These are phyloP conservation scores for Centruroides sculpturatus DNA, from an alignment of 1,140 invertebrate genomes.

Conservation along the genomic window DNA sequence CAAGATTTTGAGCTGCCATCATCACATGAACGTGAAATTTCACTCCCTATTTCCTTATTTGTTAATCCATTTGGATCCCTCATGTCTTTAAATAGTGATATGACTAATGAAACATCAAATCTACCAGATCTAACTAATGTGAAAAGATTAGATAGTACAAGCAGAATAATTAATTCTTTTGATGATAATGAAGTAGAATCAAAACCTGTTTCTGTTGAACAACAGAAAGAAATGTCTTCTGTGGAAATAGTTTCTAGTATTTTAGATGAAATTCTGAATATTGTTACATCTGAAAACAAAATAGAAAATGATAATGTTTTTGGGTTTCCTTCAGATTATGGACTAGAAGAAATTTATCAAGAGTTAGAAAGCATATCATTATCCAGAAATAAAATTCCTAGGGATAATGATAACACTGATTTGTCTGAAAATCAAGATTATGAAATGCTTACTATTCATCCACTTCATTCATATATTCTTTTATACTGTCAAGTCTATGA, in stretches of 20 bases:
- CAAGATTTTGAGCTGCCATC: constrained; percentile 39
- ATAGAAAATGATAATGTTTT: constrained; percentile 1
- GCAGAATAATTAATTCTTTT: constrained; percentile 14
- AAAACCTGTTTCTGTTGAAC: too few species aligned
- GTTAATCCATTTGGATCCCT: constrained; percentile 37
- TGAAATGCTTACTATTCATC: constrained; percentile 28
- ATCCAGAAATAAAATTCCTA: too few species aligned
- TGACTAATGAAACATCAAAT: constrained; percentile 2
- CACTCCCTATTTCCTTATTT: constrained; percentile 36
- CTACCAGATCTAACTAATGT: constrained; percentile 12
- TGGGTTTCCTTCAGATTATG: constrained; percentile 11
- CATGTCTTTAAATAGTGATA: constrained; percentile 17
- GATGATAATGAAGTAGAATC: constrained; percentile 15
- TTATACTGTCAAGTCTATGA: constrained; percentile 70
- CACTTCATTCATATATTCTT: constrained; percentile 66
- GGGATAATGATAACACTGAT: neutral
- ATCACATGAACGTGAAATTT: constrained; percentile 18
- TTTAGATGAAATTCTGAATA: constrained; percentile 9
- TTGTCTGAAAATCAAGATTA: neutral
- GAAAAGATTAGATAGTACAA: constrained; percentile 10
- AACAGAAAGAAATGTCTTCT: neutral
- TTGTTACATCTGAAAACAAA: neutral
- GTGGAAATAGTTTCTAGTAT: constrained; percentile 7
- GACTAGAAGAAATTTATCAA: constrained; percentile 9
- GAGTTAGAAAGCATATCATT: neutral